Base-by-base conservation (phyloP, 2,113 vertebrate genomes). In the Zapus hudsonius region DNA sequence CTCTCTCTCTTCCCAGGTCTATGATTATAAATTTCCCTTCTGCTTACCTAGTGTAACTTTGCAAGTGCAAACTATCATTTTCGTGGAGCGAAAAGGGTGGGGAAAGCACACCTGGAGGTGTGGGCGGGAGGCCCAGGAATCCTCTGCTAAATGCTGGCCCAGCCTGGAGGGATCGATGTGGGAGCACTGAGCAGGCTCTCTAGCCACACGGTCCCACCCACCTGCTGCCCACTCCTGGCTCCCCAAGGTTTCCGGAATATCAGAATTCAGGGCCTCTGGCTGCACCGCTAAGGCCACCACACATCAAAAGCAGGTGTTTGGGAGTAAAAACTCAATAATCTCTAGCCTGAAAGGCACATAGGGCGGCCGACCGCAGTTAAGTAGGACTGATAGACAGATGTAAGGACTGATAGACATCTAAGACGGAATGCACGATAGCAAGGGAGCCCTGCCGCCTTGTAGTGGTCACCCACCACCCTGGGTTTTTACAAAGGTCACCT, bases 101-200 rank as follows among this genome's bases (percentile, higher is more conserved):
- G 87, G 81, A 90, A 85, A 27, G 78, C 63, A 75, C 96, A 97
- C 96, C 96, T 97, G 94, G 85, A 92, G 73, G 73, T 38, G 95
- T 96, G 87, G 92, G 96, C 69, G 44, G 94, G 78, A 22, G 79
- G 81, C 87, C 84, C 8, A 33, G 59, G 61, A 67, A 64, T 47
- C 1, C 29, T 76, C 52, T 0, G 10, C 27, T 69, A 57, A 38
- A 73, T 15, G 74, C 72, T 52, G 12, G 52, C 52, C 52, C 87
- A 59, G 91, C 82, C 2, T 25, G 69, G 40, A 42, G 19, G 40
- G 1, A 44, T 69, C 15, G 0, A 2, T 22, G 1, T 2, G 57
- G 57, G 4, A 17, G 13, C 7, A 42, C 52, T 31, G 47, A 6
- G 29, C 6, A 9, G 7, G 38, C 38, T 69, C 44, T 19, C 38